Evolutionary conservation across 2,113 vertebrate genomes (phyloP), one percentile per base, ranked within the genome.

Genomic region (Aegotheles bennettii): DNA sequence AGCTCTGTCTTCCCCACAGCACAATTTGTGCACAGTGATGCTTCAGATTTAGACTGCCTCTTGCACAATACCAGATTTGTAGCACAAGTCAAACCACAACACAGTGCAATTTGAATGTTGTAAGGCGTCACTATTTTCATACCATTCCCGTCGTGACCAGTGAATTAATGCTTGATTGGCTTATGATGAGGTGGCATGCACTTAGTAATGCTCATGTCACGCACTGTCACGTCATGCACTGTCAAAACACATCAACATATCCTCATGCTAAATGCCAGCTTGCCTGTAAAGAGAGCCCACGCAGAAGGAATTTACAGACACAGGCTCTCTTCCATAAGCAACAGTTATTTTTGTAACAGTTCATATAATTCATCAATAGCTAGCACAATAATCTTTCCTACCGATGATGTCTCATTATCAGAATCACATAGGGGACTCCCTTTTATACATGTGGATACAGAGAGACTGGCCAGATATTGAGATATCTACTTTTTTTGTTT

Each of bases 211-310:
- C 63, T 94, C 93, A 43, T 95, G 93, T 88, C 95, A 94, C 70
- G 95, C 95, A 86, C 88, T 77, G 79, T 93, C 96, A 96, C 24
- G 11, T 94, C 91, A 78, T 19, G 53, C 81, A 28, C 82, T 95
- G 93, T 95, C 95, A 96, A 86, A 96, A 95, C 79, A 96, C 90
- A 93, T 93, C 92, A 96, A 94, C 85, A 89, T 3, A 94, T 79
- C 85, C 73, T 60, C 83, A 17, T 64, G 76, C 73, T 93, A 96
- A 97, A 93, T 95, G 90, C 80, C 95, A 95, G 92, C 85, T 89
- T 95, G 94, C 88, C 83, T 94, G 88, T 78, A 94, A 90, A 90
- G 83, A 71, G 21, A 95, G 85, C 93, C 96, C 83, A 96, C 88
- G 31, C 95, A 96, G 91, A 82, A 90, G 45, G 64, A 96, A 96